Conservation (phyloP, 2,113 vertebrate species). For the Ornithorhynchus anatinus region DNA sequence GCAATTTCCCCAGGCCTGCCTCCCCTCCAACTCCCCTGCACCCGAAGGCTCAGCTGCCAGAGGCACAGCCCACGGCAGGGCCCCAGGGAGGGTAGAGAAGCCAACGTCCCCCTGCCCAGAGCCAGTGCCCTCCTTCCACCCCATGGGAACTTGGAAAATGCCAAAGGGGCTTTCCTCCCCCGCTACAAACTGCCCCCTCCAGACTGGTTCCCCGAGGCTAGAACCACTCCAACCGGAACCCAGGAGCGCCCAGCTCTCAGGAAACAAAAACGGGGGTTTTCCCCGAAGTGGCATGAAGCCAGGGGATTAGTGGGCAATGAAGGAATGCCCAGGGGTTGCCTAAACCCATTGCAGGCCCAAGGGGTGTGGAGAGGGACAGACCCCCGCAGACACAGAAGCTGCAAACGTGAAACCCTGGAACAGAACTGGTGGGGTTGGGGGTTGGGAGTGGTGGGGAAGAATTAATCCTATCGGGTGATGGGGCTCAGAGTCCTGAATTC, state of each 20-base stretch:
- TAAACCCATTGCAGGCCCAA: not conserved
- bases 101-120: too few relatives aligned
- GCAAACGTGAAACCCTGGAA: too few relatives aligned
- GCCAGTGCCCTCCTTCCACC: not conserved
- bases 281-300: not conserved
- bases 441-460: too few relatives aligned
- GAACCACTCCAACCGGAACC: not conserved
- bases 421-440: too few relatives aligned
- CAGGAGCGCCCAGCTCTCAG: not conserved
- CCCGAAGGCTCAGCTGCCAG: not conserved
- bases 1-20: rapidly evolving
- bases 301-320: too few relatives aligned
- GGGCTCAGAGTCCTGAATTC: too few relatives aligned
- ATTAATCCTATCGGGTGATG: too few relatives aligned
- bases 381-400: too few relatives aligned
- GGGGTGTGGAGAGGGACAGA: not conserved
- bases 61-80: not conserved
- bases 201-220: not conserved
- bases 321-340: not conserved
- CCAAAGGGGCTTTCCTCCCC: not conserved
- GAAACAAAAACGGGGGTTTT: not conserved
- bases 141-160: too few relatives aligned
- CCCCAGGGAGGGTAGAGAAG: too few relatives aligned
- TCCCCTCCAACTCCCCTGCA: not conserved
- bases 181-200: not conserved